These are phyloP conservation scores for Mimas tiliae DNA, from an alignment of 2,888 invertebrate species.

Conservation along the genomic window DNA sequence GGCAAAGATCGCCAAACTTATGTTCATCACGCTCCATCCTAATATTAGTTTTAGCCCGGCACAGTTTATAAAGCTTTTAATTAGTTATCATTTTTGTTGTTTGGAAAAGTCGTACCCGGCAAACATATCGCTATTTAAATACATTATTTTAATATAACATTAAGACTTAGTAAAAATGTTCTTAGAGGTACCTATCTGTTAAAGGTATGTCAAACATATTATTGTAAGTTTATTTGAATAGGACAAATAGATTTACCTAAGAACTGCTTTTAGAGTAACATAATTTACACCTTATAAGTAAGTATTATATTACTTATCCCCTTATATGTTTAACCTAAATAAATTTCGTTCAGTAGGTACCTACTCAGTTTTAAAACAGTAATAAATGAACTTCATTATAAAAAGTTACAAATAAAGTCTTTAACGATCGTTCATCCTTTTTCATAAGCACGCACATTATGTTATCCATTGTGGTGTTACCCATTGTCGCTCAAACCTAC, in stretches of 20 bases:
- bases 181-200: neutral
- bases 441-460: no score
- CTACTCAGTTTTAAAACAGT: neutral
- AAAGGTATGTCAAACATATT: no score
- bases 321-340: neutral
- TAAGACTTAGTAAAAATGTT: conserved; percentile 4
- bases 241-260: conserved; percentile 10
- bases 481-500: no score
- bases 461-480: no score
- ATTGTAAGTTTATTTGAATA: neutral
- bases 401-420: no score
- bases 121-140: conserved; percentile 18
- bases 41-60: no score
- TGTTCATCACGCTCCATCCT: no score
- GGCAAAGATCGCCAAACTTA: no score
- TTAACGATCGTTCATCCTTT: no score
- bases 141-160: neutral
- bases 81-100: neutral
- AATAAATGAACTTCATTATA: no score
- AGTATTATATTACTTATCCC: neutral
- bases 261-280: conserved; percentile 19
- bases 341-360: neutral
- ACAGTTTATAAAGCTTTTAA: neutral
- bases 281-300: neutral
- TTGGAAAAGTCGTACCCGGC: neutral